Evolutionary conservation across 1,140 invertebrate genomes (phyloP), one percentile per base, ranked within the genome.

Genomic region (Drosophila pruinosa): DNA sequence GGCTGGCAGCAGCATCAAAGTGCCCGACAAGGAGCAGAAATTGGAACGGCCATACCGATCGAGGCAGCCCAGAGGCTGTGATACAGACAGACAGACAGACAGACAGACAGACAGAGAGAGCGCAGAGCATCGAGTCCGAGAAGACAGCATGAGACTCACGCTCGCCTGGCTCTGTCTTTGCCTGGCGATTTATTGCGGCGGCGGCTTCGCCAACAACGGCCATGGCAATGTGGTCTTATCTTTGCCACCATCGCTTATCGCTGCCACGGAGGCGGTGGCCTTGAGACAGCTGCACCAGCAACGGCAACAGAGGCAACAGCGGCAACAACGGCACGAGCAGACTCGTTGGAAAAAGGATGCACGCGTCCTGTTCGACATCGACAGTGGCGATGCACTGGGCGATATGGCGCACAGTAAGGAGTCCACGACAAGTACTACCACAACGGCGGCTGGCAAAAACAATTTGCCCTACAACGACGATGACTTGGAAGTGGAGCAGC

Each of bases 181-280:
- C 63, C 59, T 90, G 68, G 85, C 89, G 76, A 90, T 90, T 90
- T 90, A 90, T 90, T 88, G 89, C 68, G 75, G 82, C 59, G 78
- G 79, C 41, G 78, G 78, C 31, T 58, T 65, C 6, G 52, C 38
- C 69, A 67, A 64, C 69, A 80, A 80, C 56, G 78, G 80, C 52
- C 81, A 76, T 34, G 75, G 83, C 82, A 72, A 82, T 59, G 72
- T 82, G 53, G 89, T 78, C 38, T 85, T 90, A 90, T 90, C 89
- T 90, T 83, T 90, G 78, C 89, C 89, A 90, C 89, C 85, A 90
- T 90, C 89, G 89, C 85, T 90, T 90, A 90, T 90, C 89, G 85
- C 83, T 39, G 78, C 79, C 28, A 79, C 80, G 43, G 82, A 79
- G 63, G 85, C 81, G 75, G 77, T 75, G 85, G 89, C 89, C 89